phyloP scores from a whole-genome alignment of 2,888 invertebrate genomes.

The Prosopocoilus inquinatus region DNA sequence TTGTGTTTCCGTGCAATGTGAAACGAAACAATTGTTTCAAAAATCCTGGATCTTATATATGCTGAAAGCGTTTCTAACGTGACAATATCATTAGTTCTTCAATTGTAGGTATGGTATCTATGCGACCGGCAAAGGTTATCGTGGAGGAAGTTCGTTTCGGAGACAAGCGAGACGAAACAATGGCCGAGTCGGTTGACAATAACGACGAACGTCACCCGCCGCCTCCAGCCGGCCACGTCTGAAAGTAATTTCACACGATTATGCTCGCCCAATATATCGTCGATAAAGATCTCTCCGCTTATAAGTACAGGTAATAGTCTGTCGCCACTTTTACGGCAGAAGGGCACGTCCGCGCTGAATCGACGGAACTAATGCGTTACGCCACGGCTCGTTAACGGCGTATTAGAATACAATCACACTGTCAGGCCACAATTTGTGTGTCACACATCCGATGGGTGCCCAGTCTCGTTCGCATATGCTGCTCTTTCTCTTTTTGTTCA shows the following conservation, averaged over 20 bases:
- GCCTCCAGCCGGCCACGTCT: background rate
- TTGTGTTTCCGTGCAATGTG: no score
- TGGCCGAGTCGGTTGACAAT: no score
- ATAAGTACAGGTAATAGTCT: conserved; percentile 6
- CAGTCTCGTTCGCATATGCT: no score
- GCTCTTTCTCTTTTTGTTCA: no score
- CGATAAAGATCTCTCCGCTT: conserved; percentile 7
- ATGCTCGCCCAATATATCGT: background rate
- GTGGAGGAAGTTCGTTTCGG: no score
- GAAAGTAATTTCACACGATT: background rate
- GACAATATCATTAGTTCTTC: no score
- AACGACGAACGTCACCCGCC: background rate
- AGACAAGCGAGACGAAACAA: no score
- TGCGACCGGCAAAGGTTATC: no score
- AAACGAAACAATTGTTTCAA: no score
- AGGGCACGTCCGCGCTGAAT: conserved; percentile 25
- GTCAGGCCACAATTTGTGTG: conserved; percentile 42
- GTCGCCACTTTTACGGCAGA: conserved; percentile 24
- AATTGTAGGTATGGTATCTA: no score
- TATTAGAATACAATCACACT: conserved; percentile 46
- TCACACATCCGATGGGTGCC: conserved; percentile 8
- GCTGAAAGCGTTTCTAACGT: no score
- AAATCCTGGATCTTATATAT: no score
- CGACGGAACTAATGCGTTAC: conserved; percentile 45
- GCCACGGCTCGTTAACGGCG: conserved; percentile 38